A percentile compares a stretch with the other conserved stretches of the same genome.
Conservation (phyloP, 1,140 invertebrate genomes). For the Aricia agestis region DNA sequence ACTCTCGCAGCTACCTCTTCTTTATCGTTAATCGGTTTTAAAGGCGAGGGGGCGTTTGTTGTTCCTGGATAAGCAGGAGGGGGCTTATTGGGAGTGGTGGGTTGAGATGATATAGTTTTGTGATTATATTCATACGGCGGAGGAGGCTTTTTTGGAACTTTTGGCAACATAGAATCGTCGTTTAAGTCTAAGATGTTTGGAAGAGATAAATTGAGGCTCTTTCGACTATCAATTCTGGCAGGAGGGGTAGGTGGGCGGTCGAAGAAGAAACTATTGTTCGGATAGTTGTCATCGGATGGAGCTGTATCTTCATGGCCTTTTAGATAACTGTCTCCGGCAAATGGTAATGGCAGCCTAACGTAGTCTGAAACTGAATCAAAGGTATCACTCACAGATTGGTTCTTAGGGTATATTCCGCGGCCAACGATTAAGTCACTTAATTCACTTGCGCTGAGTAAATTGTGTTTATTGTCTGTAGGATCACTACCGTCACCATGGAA, state of each 20-base stretch:
- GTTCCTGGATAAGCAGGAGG: constrained; percentile 60
- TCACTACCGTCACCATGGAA: constrained; percentile 91
- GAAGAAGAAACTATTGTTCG: constrained; percentile 63
- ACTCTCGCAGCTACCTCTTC: constrained; percentile 82
- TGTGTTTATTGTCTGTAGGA: constrained; percentile 86
- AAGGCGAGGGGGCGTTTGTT: constrained; percentile 29
- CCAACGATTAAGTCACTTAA: constrained; percentile 89
- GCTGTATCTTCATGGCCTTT: constrained; percentile 74
- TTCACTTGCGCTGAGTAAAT: constrained; percentile 85
- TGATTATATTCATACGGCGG: constrained; percentile 70
- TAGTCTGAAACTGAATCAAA: constrained; percentile 93
- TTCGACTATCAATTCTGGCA: constrained; percentile 79
- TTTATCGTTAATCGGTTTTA: constrained; percentile 53
- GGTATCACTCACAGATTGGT: constrained; percentile 87
- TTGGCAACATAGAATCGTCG: constrained; percentile 32
- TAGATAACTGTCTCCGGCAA: constrained; percentile 76
- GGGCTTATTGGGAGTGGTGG: constrained; percentile 39
- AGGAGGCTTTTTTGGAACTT: constrained; percentile 59
- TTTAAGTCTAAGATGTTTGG: constrained; percentile 66
- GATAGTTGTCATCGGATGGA: constrained; percentile 71
- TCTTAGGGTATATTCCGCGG: constrained; percentile 83
- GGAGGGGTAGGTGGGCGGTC: constrained; percentile 79
- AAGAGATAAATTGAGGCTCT: constrained; percentile 66
- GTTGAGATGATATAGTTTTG: constrained; percentile 48
- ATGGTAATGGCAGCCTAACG: constrained; percentile 86